A percentile compares a stretch with the other conserved stretches of the same genome.
phyloP scores from a whole-genome alignment of 1,140 invertebrate genomes.

The Thaumatotibia leucotreta region DNA sequence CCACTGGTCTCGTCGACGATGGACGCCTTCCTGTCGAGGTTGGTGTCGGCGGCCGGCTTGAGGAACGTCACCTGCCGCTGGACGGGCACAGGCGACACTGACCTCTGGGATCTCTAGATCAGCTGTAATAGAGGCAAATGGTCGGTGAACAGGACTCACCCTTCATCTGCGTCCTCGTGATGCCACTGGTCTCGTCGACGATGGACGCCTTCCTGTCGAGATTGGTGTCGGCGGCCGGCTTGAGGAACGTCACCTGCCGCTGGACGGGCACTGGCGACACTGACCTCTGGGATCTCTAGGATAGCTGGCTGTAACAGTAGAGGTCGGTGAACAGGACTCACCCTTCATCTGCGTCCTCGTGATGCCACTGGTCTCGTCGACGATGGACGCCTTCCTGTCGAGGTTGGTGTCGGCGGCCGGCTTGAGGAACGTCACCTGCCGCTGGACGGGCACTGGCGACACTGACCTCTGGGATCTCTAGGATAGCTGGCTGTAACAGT shows the following conservation, averaged over 20 bases:
- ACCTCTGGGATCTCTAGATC: too few species aligned
- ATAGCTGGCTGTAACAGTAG: constrained; percentile 37
- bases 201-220: constrained; percentile 66
- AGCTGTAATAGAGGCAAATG: too few species aligned
- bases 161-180: constrained; percentile 87
- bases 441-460: constrained; percentile 35
- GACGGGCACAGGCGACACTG: constrained; percentile 32
- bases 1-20: constrained; percentile 75
- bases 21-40: constrained; percentile 60
- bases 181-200: constrained; percentile 76
- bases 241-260: constrained; percentile 64
- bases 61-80: constrained; percentile 64
- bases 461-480: constrained; percentile 39
- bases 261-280: constrained; percentile 34
- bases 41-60: constrained; percentile 60
- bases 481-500: constrained; percentile 41
- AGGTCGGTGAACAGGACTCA: constrained; percentile 44
- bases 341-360: constrained; percentile 88
- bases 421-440: constrained; percentile 67
- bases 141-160: constrained; percentile 75
- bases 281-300: constrained; percentile 43
- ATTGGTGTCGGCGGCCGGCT: constrained; percentile 57
- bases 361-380: constrained; percentile 78
- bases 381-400: constrained; percentile 65
- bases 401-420: constrained; percentile 56